A percentile compares a stretch with the other conserved stretches of the same genome.
Evolutionary conservation across 2,113 vertebrate species (phyloP).

Genomic region (Oenanthe oenanthe): DNA sequence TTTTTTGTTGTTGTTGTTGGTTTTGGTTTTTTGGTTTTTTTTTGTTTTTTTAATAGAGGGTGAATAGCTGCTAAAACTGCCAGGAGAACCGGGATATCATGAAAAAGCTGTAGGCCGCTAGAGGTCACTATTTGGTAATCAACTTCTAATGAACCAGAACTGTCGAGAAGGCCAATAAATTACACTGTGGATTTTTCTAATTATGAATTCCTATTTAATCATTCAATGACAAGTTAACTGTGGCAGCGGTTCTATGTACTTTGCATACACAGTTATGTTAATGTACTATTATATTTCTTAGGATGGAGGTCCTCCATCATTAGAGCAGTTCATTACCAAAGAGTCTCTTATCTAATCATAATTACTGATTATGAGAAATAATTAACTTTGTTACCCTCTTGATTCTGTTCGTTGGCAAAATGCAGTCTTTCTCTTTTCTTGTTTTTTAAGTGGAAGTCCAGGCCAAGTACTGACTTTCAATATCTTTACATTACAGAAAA

Average conservation of each 20-base stretch:
- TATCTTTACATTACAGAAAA: not conserved
- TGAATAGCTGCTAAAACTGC: not conserved
- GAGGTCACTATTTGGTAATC: constrained; percentile 94
- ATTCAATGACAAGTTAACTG: constrained; percentile 89
- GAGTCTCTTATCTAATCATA: constrained; percentile 89
- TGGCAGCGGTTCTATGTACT: constrained; percentile 77
- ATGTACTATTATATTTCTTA: constrained; percentile 85
- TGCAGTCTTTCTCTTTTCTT: not conserved
- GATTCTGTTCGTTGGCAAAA: constrained; percentile 67
- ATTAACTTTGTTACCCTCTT: constrained; percentile 84
- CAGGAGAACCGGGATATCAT: not conserved
- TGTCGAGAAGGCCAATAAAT: constrained; percentile 90
- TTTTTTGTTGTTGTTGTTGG: no score
- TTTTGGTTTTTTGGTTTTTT: no score
- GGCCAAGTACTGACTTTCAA: not conserved
- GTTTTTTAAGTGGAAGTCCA: not conserved
- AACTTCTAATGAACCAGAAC: constrained; percentile 91
- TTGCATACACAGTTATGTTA: constrained; percentile 87
- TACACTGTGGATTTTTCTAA: constrained; percentile 86
- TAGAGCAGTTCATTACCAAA: constrained; percentile 83
- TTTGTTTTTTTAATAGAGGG: not conserved
- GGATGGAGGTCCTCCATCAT: constrained; percentile 85
- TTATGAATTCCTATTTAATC: constrained; percentile 98
- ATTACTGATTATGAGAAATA: constrained; percentile 92
- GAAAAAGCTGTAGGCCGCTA: constrained; percentile 78